These are phyloP conservation scores for Eptesicus fuscus DNA, from an alignment of 2,113 vertebrate genomes.

Conservation along the genomic window DNA sequence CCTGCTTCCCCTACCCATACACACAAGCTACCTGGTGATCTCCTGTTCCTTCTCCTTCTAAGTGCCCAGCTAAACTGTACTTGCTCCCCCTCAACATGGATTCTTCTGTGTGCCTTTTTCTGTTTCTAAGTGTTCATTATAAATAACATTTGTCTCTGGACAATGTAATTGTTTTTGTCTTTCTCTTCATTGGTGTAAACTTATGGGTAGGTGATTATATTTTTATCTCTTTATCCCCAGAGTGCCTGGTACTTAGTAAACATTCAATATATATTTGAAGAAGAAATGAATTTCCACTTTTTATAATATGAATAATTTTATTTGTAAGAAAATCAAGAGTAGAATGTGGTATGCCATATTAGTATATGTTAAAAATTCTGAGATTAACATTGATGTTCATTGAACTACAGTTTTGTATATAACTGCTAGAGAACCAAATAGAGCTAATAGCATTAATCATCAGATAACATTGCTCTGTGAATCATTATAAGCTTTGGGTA, in stretches of 20 bases:
- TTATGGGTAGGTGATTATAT: not conserved
- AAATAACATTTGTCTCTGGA: not conserved
- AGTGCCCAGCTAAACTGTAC: not conserved
- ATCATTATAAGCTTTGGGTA: conserved; percentile 34
- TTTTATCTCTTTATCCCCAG: not conserved
- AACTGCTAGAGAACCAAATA: not conserved
- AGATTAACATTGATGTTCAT: not conserved
- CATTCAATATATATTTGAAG: not conserved
- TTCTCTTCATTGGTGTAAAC: not conserved
- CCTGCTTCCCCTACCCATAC: not conserved
- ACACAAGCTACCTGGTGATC: not conserved
- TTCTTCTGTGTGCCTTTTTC: not conserved
- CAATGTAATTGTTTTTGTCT: not conserved
- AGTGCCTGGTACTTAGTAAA: not conserved
- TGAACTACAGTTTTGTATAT: not conserved
- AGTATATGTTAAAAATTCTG: not conserved
- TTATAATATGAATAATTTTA: conserved; percentile 11
- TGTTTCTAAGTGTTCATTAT: not conserved
- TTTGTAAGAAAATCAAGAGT: conserved; percentile 16
- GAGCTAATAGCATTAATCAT: not conserved
- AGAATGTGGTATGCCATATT: not conserved
- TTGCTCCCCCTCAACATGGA: not conserved
- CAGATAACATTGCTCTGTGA: not conserved
- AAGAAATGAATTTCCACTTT: not conserved
- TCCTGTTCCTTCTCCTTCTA: not conserved